Percentiles rank a stretch among this genome's conserved stretches.
These are phyloP conservation scores for Choloepus didactylus DNA, from an alignment of 2,797 vertebrate species.

Conservation along the genomic window DNA sequence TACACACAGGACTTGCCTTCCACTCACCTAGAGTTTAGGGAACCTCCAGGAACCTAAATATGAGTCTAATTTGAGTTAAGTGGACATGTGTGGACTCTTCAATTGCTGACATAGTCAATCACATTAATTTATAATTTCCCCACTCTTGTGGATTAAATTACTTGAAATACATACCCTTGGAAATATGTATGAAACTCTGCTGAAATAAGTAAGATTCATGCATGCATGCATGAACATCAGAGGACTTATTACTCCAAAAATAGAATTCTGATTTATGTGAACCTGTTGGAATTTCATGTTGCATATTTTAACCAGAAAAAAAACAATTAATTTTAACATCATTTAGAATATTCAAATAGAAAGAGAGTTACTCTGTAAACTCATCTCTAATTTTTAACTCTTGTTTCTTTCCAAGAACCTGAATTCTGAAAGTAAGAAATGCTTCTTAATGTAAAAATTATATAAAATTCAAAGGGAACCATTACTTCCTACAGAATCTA, in stretches of 20 bases:
- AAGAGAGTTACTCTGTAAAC: conserved; percentile 20
- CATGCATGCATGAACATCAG: not conserved
- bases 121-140: not conserved
- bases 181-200: conserved; percentile 24
- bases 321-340: conserved; percentile 50
- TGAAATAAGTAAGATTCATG: not conserved
- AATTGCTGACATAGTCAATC: not conserved
- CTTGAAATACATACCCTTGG: not conserved
- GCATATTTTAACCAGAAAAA: conserved; percentile 31
- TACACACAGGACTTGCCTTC: not conserved
- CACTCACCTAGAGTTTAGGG: not conserved
- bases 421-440: conserved; percentile 54
- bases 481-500: no score
- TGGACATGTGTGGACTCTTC: not conserved
- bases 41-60: not conserved
- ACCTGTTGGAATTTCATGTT: not conserved
- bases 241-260: not conserved
- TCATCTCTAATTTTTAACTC: conserved; percentile 36
- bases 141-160: conserved; percentile 24
- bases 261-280: conserved; percentile 10
- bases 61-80: not conserved
- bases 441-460: conserved; percentile 22
- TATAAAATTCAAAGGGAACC: conserved; percentile 29
- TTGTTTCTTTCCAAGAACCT: conserved; percentile 41
- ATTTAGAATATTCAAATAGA: conserved; percentile 29